A percentile compares a stretch with the other conserved stretches of the same genome.
Conservation (phyloP, 1,140 invertebrate genomes). For the Aphelinus atriplicis region DNA sequence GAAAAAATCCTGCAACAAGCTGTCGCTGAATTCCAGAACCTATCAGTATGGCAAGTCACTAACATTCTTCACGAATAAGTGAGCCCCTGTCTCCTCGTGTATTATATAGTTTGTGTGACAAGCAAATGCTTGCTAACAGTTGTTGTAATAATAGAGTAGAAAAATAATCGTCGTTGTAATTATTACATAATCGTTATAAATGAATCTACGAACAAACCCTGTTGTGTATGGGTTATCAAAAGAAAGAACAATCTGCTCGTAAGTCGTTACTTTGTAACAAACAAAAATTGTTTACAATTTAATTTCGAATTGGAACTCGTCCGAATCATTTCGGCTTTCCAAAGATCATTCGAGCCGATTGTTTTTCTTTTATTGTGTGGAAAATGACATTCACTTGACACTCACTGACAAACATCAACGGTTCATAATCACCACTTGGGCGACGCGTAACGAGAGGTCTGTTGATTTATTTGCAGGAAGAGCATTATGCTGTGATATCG, state of each 20-base stretch:
- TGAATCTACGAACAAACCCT: constrained; percentile 20
- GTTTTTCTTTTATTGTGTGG: background rate
- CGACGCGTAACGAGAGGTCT: too few species aligned
- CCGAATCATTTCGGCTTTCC: too few species aligned
- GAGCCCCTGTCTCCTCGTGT: constrained; percentile 40
- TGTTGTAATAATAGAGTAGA: too few species aligned
- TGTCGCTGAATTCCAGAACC: constrained; percentile 46
- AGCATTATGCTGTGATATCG: constrained; percentile 82
- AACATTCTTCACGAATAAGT: constrained; percentile 37
- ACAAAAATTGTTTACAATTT: too few species aligned
- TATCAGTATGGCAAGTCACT: constrained; percentile 31
- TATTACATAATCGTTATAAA: background rate
- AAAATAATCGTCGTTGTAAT: constrained; percentile 41
- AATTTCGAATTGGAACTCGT: too few species aligned
- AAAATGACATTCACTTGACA: background rate
- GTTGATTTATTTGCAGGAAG: constrained; percentile 65
- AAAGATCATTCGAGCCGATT: background rate
- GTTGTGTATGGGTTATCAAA: background rate
- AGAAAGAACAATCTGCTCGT: too few species aligned
- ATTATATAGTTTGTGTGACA: too few species aligned
- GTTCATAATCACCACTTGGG: too few species aligned
- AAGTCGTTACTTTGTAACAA: too few species aligned
- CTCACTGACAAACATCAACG: background rate
- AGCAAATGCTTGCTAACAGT: too few species aligned
- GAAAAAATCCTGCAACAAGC: constrained; percentile 7